These are phyloP conservation scores for Dicyrtoma fusca DNA, from an alignment of 2,888 invertebrate genomes.

Conservation along the genomic window DNA sequence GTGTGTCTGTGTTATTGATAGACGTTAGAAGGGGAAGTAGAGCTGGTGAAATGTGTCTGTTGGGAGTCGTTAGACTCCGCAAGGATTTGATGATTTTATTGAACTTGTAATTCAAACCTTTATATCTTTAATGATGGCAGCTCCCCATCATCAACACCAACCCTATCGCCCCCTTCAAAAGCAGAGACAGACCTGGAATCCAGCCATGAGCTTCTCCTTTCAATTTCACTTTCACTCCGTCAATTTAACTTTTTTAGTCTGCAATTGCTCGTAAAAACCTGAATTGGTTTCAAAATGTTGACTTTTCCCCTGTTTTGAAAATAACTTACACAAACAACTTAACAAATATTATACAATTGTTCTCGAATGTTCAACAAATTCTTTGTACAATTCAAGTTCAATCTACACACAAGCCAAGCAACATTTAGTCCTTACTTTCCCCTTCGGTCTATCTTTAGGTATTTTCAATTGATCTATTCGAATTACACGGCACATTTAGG, in stretches of 20 bases:
- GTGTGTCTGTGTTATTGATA: not conserved
- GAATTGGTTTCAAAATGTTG: not conserved
- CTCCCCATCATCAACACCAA: not conserved
- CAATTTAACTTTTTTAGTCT: too few species aligned
- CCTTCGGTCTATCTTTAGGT: not conserved
- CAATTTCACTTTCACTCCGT: not conserved
- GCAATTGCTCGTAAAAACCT: not conserved
- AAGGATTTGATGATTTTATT: constrained; percentile 55
- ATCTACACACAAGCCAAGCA: not conserved
- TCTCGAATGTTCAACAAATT: too few species aligned
- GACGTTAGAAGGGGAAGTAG: constrained; percentile 7
- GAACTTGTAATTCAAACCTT: constrained; percentile 49
- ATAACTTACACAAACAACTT: too few species aligned
- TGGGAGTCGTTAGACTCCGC: constrained; percentile 43
- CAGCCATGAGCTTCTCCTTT: too few species aligned
- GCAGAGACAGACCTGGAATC: too few species aligned
- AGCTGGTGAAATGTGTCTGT: constrained; percentile 32
- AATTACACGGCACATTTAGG: not conserved
- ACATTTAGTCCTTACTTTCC: not conserved
- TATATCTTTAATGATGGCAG: constrained; percentile 18
- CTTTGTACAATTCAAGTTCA: too few species aligned
- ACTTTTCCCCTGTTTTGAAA: too few species aligned
- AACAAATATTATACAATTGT: too few species aligned
- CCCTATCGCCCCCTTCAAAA: too few species aligned
- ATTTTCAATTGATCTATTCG: not conserved